Percentiles rank a stretch among this genome's conserved stretches.
Evolutionary conservation across 2,113 vertebrate genomes (phyloP).

Genomic region (Meles meles): DNA sequence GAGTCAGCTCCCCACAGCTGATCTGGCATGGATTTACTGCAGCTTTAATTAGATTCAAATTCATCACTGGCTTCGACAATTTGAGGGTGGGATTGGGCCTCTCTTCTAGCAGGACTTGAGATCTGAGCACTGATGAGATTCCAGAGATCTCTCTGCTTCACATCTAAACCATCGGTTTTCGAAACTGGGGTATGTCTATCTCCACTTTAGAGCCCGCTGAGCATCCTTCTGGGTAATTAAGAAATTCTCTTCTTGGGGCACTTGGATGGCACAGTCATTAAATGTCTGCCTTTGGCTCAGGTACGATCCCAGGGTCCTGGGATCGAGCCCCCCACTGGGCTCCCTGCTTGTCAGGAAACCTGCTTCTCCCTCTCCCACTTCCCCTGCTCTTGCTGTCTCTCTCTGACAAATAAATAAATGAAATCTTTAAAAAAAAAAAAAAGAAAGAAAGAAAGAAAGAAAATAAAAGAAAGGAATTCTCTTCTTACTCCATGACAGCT

Average conservation of each 20-base stretch:
- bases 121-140: background rate
- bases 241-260: background rate
- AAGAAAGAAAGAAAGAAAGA: no score
- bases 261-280: no score
- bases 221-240: background rate
- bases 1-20: background rate
- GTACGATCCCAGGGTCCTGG: no score
- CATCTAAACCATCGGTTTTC: background rate
- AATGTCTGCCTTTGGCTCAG: no score
- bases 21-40: background rate
- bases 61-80: background rate
- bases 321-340: no score
- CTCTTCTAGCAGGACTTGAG: background rate
- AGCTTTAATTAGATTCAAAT: background rate
- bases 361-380: no score
- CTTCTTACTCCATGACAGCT: background rate
- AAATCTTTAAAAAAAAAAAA: no score
- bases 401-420: no score
- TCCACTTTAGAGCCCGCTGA: background rate
- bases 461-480: no score
- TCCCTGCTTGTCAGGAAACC: no score
- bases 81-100: background rate
- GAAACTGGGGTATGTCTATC: background rate
- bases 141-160: background rate
- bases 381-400: no score